Evolutionary conservation across 1,140 invertebrate species (phyloP), one percentile per base, ranked within the genome.

Genomic region (Idris sp.): DNA sequence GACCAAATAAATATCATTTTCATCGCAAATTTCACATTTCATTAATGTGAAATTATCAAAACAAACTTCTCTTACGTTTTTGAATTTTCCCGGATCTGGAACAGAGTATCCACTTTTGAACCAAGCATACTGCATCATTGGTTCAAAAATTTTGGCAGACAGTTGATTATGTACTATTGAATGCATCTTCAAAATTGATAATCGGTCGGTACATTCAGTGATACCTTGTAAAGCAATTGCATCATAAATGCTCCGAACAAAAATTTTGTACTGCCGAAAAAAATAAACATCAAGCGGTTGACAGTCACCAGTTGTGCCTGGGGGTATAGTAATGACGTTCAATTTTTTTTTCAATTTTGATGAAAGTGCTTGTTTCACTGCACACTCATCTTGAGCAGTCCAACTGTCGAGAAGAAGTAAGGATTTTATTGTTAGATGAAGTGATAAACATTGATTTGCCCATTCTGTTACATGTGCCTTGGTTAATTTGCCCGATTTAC

Each of bases 91-190:
- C 11, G 31, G 26, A 25, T 59, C 16, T 16, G 25, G 1, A 25
- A 59, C 41, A 4, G 19, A 6, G 16, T 44, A 44, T 6, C 54
- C 40, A 36, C 26, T 33, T 44, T 59, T 59, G 11, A 25, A 64
- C 51, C 64, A 77, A 8, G 71, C 48, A 58, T 74, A 77, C 13
- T 36, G 35, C 19, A 77, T 35, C 76, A 77, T 77, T 9, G 40
- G 18, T 62, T 62, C 11, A 14, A 54, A 77, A n/a, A 28, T 11
- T 19, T 10, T 8, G n/a, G 64, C 43, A 10, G 14, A 25, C 18
- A 77, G 18, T 15, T 71, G 59, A 35, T 71, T 49, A 25, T 69
- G 51, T 13, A 69, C 43, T 9, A 77, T 25, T 3, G 58, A 40
- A 31, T 77, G 75, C 22, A 69, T 65, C 19, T 69, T 69, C 13